Percentiles rank a stretch among this genome's conserved stretches.
phyloP scores from a whole-genome alignment of 2,113 vertebrate genomes.

The Scolopax mira region DNA sequence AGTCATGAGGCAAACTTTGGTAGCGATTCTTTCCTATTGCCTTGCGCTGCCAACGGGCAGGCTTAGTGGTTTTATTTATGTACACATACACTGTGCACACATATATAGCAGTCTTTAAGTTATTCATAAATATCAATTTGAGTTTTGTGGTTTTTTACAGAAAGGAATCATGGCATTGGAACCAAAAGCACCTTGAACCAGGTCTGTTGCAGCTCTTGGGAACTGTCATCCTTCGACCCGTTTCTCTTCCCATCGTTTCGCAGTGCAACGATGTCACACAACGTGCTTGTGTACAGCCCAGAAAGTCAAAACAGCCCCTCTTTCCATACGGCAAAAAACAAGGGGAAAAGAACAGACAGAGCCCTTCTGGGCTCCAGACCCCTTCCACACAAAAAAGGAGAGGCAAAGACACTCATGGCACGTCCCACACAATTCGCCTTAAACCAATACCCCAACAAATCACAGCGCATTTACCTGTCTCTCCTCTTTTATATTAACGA shows the following conservation, averaged over 20 bases:
- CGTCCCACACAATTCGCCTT: not conserved
- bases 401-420: not conserved
- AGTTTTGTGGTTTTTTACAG: not conserved
- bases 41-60: rapidly evolving
- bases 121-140: not conserved
- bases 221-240: not conserved
- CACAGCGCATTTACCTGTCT: not conserved
- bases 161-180: not conserved
- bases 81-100: not conserved
- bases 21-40: rapidly evolving
- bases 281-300: not conserved
- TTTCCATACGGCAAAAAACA: not conserved
- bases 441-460: not conserved
- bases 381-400: not conserved
- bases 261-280: not conserved
- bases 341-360: not conserved
- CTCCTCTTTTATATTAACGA: not conserved
- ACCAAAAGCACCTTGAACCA: not conserved
- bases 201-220: rapidly evolving
- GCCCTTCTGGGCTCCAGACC: not conserved
- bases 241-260: not conserved
- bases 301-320: not conserved
- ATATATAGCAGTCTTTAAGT: not conserved
- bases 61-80: not conserved
- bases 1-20: not conserved